Conservation (phyloP, 1,140 invertebrate genomes). For the Euglossa dilemma region DNA sequence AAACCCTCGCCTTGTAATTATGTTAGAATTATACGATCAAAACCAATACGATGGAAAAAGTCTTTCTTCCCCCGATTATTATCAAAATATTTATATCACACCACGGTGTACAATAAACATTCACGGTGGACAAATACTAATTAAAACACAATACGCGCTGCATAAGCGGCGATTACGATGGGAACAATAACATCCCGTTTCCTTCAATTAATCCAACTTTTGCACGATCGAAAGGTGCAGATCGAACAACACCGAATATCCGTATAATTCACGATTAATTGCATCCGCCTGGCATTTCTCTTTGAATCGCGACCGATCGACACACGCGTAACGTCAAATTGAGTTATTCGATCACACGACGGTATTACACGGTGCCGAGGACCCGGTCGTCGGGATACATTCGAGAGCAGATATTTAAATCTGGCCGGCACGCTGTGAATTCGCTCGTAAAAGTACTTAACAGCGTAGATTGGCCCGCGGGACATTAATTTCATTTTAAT, state of each 20-base stretch:
- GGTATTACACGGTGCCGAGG: background rate
- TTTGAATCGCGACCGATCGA: background rate
- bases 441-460: background rate
- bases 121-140: no score
- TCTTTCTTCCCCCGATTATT: no score
- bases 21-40: no score
- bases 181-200: background rate
- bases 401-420: conserved; percentile 28
- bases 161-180: no score
- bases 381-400: background rate
- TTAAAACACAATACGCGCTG: no score
- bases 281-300: no score
- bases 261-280: background rate
- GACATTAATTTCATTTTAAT: conserved; percentile 18
- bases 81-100: no score
- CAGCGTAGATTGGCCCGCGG: background rate
- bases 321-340: background rate
- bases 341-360: background rate
- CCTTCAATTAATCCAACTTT: background rate
- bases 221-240: background rate
- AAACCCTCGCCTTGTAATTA: no score
- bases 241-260: background rate
- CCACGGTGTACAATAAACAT: no score
- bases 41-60: no score
- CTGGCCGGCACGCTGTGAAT: background rate